These are phyloP conservation scores for Tipula lateralis DNA, from an alignment of 2,888 invertebrate genomes.

Conservation along the genomic window DNA sequence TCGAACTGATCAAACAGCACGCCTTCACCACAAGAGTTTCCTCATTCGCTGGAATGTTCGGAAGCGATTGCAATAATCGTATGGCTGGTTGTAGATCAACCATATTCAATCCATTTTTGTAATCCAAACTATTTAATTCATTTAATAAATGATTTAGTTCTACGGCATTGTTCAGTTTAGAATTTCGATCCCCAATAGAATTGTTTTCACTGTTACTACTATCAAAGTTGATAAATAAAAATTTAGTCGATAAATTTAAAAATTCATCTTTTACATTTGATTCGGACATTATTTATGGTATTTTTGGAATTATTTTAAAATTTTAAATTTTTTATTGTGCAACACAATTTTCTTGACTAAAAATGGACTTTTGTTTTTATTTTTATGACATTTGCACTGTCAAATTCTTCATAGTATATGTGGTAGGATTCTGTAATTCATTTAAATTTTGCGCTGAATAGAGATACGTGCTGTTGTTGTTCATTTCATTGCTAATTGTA, in stretches of 20 bases:
- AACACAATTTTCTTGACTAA: not conserved
- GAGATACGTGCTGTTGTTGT: too few relatives aligned
- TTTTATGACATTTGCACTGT: not conserved
- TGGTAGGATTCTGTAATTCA: not conserved
- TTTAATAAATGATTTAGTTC: conserved; percentile 55
- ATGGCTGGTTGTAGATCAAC: conserved; percentile 36
- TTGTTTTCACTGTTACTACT: not conserved
- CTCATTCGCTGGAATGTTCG: conserved; percentile 48
- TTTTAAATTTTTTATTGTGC: not conserved
- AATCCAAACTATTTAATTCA: conserved; percentile 61
- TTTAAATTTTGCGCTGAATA: too few relatives aligned
- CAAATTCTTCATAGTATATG: not conserved
- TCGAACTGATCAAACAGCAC: conserved; percentile 54
- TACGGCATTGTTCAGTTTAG: conserved; percentile 50
- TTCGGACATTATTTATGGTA: not conserved
- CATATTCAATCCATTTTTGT: conserved; percentile 46
- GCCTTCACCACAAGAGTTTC: conserved; percentile 55
- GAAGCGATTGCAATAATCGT: conserved; percentile 37
- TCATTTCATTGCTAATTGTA: too few relatives aligned
- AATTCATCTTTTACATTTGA: not conserved
- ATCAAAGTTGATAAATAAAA: not conserved
- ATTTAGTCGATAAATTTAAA: not conserved
- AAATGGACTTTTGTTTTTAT: not conserved
- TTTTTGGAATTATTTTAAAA: not conserved
- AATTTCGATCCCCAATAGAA: not conserved